These are phyloP conservation scores for Vanessa cardui DNA, from an alignment of 2,888 invertebrate species.

Conservation along the genomic window DNA sequence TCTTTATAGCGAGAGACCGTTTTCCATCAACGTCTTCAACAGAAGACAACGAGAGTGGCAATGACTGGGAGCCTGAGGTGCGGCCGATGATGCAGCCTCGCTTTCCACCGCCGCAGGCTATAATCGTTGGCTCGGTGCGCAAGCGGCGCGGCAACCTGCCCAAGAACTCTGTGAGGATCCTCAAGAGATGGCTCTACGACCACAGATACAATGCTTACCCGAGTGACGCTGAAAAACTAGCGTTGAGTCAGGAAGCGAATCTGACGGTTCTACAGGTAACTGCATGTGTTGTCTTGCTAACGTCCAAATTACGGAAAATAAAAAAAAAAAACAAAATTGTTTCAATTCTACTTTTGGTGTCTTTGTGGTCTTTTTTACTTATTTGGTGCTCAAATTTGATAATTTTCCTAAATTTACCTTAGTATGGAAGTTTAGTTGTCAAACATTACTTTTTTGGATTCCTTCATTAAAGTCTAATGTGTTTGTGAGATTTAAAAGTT, in stretches of 20 bases:
- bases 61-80: constrained; percentile 76
- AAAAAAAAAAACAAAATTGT: too few relatives aligned
- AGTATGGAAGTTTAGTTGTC: too few relatives aligned
- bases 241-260: constrained; percentile 92
- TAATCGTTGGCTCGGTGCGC: constrained; percentile 83
- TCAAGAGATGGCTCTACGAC: constrained; percentile 96
- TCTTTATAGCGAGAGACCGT: constrained; percentile 83
- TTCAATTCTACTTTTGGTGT: too few relatives aligned
- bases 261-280: constrained; percentile 92
- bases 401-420: too few relatives aligned
- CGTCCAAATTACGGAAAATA: too few relatives aligned
- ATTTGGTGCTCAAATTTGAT: too few relatives aligned
- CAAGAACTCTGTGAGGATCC: constrained; percentile 94
- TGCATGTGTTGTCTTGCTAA: too few relatives aligned
- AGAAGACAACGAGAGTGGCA: constrained; percentile 85
- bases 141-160: constrained; percentile 95
- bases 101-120: constrained; percentile 49
- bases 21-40: constrained; percentile 86
- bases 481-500: too few relatives aligned
- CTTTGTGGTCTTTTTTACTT: too few relatives aligned
- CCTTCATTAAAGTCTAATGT: too few relatives aligned
- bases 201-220: constrained; percentile 98
- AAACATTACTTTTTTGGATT: too few relatives aligned
- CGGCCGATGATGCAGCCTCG: constrained; percentile 44
- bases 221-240: constrained; percentile 94